phyloP scores from a whole-genome alignment of 2,888 invertebrate species.

The Cosmopolites sordidus region DNA sequence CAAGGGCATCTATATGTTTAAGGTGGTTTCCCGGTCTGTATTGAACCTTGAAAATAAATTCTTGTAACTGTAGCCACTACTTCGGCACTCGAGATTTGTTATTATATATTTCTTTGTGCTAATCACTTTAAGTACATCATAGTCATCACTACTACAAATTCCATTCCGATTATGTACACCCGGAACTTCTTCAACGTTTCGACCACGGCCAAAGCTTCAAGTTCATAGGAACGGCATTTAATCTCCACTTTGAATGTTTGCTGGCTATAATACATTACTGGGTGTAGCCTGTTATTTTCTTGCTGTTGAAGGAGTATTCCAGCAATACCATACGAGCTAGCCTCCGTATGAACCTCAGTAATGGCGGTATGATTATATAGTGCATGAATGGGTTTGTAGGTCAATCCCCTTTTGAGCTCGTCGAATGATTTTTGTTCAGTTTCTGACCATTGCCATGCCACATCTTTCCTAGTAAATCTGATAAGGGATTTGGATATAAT shows the following conservation, averaged over 20 bases:
- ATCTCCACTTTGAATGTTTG: conserved; percentile 37
- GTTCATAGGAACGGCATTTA: conserved; percentile 40
- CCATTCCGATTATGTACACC: conserved; percentile 36
- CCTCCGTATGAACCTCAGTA: no score
- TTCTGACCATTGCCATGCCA: no score
- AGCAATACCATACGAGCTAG: no score
- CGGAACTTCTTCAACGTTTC: conserved; percentile 37
- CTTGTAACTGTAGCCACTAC: conserved; percentile 30
- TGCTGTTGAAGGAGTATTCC: no score
- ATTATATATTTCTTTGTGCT: conserved; percentile 11
- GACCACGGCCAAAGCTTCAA: conserved; percentile 42
- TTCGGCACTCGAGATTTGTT: no score
- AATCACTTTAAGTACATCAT: conserved; percentile 35
- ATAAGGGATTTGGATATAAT: no score
- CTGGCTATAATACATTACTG: conserved; percentile 38
- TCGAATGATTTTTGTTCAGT: no score
- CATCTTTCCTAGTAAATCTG: no score
- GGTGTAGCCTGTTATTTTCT: no score
- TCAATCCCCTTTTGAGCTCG: no score
- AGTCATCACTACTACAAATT: conserved; percentile 38
- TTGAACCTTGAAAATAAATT: conserved; percentile 27
- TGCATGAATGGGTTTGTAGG: no score
- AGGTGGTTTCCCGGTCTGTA: conserved; percentile 25
- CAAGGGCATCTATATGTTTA: conserved; percentile 29
- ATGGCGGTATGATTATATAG: no score